phyloP scores from a whole-genome alignment of 2,113 vertebrate species.

The Cyanoderma ruficeps region DNA sequence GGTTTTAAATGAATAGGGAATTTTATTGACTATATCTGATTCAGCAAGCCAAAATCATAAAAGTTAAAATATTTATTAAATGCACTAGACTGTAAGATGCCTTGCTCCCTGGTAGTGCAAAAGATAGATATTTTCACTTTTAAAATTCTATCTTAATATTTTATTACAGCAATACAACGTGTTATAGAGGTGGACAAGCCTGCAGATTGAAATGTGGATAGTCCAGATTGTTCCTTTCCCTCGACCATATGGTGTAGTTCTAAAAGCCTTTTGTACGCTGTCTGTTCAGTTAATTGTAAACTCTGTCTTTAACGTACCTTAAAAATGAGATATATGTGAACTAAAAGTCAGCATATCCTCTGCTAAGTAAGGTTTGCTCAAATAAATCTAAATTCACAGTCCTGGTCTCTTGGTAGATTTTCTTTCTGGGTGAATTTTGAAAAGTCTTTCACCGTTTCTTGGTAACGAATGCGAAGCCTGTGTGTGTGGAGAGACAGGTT shows the following conservation, averaged over 20 bases:
- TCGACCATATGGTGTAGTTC: conserved; percentile 83
- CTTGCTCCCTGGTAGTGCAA: conserved; percentile 63
- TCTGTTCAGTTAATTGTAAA: conserved; percentile 83
- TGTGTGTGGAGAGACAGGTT: background rate
- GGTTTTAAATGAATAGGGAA: conserved; percentile 63
- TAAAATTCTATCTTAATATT: conserved; percentile 78
- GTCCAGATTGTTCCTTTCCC: conserved; percentile 83
- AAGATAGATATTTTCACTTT: conserved; percentile 72
- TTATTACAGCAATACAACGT: conserved; percentile 80
- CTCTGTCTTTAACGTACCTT: conserved; percentile 75
- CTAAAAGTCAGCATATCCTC: conserved; percentile 42
- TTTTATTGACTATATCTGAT: conserved; percentile 65
- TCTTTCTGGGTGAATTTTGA: conserved; percentile 32
- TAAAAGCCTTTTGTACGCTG: conserved; percentile 84
- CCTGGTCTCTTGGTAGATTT: conserved; percentile 17
- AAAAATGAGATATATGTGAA: conserved; percentile 67
- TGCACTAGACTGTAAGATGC: conserved; percentile 43
- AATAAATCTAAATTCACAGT: conserved; percentile 31
- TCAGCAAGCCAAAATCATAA: conserved; percentile 60
- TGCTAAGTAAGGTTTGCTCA: conserved; percentile 55
- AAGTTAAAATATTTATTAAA: conserved; percentile 68
- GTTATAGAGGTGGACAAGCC: conserved; percentile 82
- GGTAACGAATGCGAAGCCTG: background rate
- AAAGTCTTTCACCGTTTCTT: conserved; percentile 38
- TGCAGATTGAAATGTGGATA: conserved; percentile 80